Base-by-base conservation (phyloP, 2,888 invertebrate genomes). In the Epinotia nisella region DNA sequence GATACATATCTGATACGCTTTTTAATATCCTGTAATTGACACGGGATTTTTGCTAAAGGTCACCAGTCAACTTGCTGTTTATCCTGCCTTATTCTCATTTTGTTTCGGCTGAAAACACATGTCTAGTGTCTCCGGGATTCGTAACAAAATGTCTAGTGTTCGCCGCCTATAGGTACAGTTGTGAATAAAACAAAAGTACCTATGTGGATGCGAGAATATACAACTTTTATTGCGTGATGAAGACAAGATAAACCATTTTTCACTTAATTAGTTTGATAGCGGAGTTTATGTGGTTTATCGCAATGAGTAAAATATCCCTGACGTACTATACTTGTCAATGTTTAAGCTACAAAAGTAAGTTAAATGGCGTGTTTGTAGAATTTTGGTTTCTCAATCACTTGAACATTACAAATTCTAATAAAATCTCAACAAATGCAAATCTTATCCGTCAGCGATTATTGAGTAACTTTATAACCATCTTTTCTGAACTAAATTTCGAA, bases 1-100 rank as follows among this genome's bases (percentile, higher is more conserved):
- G 51, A 59, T 71, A 53, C 53, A 58, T 70, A 65, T 71, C 65
- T 59, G 70, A 69, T 69, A 55, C 17, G 61, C 41, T 60, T 51
- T 61, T 70, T 70, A 67, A 70, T 65, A 55, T 35, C 21, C 21
- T 56, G 66, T 66, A 66, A 66, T 66, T 66, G 66, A 66, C 66
- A 66, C 66, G n/a, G 66, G 55, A 24, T 41, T 55, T 65, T 65
- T 65, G 24, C 45, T 65, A 65, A 65, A 65, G 65, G 53, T 65
- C 39, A 39, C 53, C 39, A 17, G 53, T 49, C n/a, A 24, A 13
- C 24, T 56, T 21, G 55, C 21, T 56, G 24, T 56, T 21, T 56
- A 24, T 56, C 13, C 11, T 21, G 13, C 19, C 3, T 55, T 55
- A 1, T 55, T 55, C 13, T 21, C 3, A 15, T 15, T 19, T 39